Conservation (phyloP, 1,140 invertebrate species). For the Drosophila punjabiensis region DNA sequence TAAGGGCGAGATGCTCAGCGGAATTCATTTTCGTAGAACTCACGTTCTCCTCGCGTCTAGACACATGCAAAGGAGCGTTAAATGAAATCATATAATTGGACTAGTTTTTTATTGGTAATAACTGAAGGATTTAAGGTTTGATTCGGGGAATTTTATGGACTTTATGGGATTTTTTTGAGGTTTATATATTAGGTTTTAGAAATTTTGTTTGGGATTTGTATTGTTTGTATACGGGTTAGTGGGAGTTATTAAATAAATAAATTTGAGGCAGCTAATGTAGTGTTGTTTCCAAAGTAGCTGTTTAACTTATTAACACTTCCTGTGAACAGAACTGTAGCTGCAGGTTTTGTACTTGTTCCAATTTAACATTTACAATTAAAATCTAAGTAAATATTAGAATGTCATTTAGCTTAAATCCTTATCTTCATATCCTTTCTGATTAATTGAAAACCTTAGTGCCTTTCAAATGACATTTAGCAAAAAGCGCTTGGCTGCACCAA, state of each 20-base stretch:
- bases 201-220: no score
- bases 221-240: no score
- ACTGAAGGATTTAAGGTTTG: neutral
- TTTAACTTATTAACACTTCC: no score
- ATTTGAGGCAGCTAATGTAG: no score
- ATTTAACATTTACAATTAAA: neutral
- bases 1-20: slow-evolving; percentile 6
- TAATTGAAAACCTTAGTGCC: neutral
- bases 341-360: no score
- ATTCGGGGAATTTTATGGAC: neutral
- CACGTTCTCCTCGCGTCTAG: neutral
- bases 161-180: neutral
- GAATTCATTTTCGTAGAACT: slow-evolving; percentile 8
- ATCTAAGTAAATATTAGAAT: neutral
- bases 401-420: neutral
- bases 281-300: no score
- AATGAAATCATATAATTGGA: slow-evolving; percentile 22
- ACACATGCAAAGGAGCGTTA: slow-evolving; percentile 21
- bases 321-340: no score
- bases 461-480: neutral
- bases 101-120: slow-evolving; percentile 4
- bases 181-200: neutral
- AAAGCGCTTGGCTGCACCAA: slow-evolving; percentile 6
- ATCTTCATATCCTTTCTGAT: neutral
- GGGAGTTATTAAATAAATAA: no score